phyloP scores from a whole-genome alignment of 2,888 invertebrate species.

The Nezara viridula region DNA sequence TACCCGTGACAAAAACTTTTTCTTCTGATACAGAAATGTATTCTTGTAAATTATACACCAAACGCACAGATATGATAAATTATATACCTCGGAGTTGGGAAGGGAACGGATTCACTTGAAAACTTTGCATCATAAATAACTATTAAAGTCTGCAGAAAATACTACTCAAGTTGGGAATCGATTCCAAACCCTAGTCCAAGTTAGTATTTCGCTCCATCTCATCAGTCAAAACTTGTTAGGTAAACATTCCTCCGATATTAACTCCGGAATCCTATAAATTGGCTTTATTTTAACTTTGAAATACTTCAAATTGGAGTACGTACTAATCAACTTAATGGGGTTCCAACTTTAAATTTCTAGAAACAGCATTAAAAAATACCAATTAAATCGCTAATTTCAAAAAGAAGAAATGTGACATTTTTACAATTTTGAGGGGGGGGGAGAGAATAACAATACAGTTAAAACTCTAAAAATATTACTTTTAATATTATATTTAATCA shows the following conservation, averaged over 20 bases:
- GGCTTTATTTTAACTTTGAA: neutral
- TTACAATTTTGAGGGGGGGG: too few relatives aligned
- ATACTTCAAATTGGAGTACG: neutral
- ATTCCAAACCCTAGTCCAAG: neutral
- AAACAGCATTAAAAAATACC: too few relatives aligned
- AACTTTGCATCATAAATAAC: conserved; percentile 1
- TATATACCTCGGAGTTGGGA: neutral
- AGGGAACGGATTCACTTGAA: neutral
- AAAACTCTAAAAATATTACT: too few relatives aligned
- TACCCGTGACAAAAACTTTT: neutral
- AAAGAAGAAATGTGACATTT: too few relatives aligned
- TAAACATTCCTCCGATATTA: conserved; percentile 5
- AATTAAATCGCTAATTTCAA: too few relatives aligned
- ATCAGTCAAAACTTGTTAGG: conserved; percentile 10
- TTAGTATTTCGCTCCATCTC: neutral
- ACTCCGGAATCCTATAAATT: neutral
- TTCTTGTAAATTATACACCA: neutral
- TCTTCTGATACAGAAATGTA: neutral
- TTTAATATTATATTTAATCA: too few relatives aligned
- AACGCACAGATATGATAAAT: neutral
- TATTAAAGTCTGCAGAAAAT: conserved; percentile 8
- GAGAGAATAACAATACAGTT: too few relatives aligned
- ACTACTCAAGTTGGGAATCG: neutral
- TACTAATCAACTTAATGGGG: neutral
- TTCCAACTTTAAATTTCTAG: neutral